Percentiles rank a stretch among this genome's conserved stretches.
Conservation (phyloP, 1,140 invertebrate genomes). For the Drosophila sp. region DNA sequence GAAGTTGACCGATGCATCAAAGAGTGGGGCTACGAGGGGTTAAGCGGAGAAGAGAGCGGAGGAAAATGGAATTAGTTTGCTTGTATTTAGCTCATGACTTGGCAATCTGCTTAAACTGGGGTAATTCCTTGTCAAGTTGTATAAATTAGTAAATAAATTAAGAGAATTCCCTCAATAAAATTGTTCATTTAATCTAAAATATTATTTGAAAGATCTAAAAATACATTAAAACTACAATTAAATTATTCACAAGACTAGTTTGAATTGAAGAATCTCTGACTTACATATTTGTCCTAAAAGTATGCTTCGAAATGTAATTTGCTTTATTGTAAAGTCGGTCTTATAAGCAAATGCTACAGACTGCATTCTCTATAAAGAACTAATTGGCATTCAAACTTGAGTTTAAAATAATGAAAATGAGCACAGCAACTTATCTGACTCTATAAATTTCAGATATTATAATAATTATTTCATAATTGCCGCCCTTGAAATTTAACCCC, state of each 20-base stretch:
- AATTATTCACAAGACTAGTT: background rate
- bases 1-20: conserved; percentile 6
- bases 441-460: too few relatives aligned
- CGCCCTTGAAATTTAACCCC: too few relatives aligned
- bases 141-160: background rate
- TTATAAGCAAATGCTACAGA: background rate
- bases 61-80: too few relatives aligned
- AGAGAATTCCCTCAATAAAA: background rate
- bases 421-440: too few relatives aligned
- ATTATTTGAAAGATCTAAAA: too few relatives aligned
- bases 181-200: too few relatives aligned
- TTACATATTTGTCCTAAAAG: conserved; percentile 23
- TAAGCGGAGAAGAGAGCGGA: background rate
- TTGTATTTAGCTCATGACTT: background rate
- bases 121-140: background rate
- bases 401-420: too few relatives aligned
- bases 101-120: background rate
- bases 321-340: background rate
- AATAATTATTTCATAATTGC: too few relatives aligned
- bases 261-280: background rate
- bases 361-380: too few relatives aligned
- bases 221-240: background rate
- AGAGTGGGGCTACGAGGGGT: background rate
- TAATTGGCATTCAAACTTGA: too few relatives aligned
- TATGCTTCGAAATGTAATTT: conserved; percentile 20